Evolutionary conservation across 2,888 invertebrate species (phyloP).

Genomic region (Scrobipalpa costella): DNA sequence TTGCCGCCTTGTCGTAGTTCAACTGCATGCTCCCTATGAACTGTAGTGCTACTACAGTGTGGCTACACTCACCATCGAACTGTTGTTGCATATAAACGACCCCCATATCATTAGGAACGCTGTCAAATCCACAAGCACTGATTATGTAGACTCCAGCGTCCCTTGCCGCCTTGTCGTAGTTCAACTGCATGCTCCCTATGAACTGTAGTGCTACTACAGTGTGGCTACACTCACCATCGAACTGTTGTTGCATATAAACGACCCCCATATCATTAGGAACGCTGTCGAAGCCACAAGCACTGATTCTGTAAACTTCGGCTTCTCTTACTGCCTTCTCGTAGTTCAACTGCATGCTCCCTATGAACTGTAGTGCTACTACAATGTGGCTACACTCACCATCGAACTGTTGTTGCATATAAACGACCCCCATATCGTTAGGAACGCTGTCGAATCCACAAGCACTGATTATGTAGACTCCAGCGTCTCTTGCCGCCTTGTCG

Average conservation of each 20-base stretch:
- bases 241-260: constrained; percentile 88
- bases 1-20: constrained; percentile 88
- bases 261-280: constrained; percentile 94
- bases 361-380: too few relatives aligned
- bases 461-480: constrained; percentile 92
- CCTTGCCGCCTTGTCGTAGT: constrained; percentile 87
- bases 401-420: constrained; percentile 90
- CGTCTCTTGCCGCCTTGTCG: constrained; percentile 85
- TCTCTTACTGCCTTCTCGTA: constrained; percentile 88
- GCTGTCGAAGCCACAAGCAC: constrained; percentile 96
- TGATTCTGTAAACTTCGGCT: constrained; percentile 92
- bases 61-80: constrained; percentile 87
- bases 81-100: constrained; percentile 76
- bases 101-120: constrained; percentile 88
- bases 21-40: too few relatives aligned
- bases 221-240: constrained; percentile 86
- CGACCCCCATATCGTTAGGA: constrained; percentile 92
- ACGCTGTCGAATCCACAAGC: constrained; percentile 97
- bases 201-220: too few relatives aligned
- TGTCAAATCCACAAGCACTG: constrained; percentile 96
- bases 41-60: too few relatives aligned
- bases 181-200: too few relatives aligned
- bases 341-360: too few relatives aligned
- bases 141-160: constrained; percentile 92
- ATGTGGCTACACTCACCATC: too few relatives aligned